Base-by-base conservation (phyloP, 1,140 invertebrate species). In the Bombus difficillimus region DNA sequence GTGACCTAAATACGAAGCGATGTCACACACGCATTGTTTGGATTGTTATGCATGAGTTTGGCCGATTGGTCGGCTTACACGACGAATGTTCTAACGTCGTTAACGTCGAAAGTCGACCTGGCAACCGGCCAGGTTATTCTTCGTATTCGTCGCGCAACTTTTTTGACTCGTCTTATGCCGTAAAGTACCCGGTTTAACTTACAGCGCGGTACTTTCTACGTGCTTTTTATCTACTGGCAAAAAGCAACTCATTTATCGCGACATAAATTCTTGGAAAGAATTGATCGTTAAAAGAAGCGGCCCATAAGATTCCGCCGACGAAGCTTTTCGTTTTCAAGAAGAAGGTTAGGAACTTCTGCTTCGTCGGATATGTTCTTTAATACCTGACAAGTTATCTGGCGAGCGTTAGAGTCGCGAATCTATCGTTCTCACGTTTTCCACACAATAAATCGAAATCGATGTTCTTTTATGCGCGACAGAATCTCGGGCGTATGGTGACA, bases 21-120 rank as follows among this genome's bases (percentile, higher is more conserved):
- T 53, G 47, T 53, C 47, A 53, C 47, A 8, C 18, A 22, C 47
- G 47, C 47, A 53, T 53, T 22, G 47, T 53, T 53, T 53, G 18
- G 1, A 53, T 22, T 22, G 47, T 22, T 53, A 53, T 22, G 47
- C 47, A 22, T 8, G 28, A 62, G 28, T n/a, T 62, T 22, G 72
- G 71, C 81, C 78, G 78, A 57, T 76, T 34, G 66, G 62, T 74
- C 79, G 80, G 59, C 32, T 88, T 79, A 82, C 76, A 72, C 75
- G 76, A 86, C 62, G 83, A 86, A 89, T 91, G 90, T 88, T 89
- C 80, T 85, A 88, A 89, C 82, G 81, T 91, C 86, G 89, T 90
- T 90, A 90, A 81, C 83, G 76, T 32, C 69, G 81, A 3, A 69
- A 80, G 59, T 75, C 74, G 39, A 43, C 59, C 62, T 86, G 89